Conservation (phyloP, 2,888 invertebrate species). For the Panzeria rudis region DNA sequence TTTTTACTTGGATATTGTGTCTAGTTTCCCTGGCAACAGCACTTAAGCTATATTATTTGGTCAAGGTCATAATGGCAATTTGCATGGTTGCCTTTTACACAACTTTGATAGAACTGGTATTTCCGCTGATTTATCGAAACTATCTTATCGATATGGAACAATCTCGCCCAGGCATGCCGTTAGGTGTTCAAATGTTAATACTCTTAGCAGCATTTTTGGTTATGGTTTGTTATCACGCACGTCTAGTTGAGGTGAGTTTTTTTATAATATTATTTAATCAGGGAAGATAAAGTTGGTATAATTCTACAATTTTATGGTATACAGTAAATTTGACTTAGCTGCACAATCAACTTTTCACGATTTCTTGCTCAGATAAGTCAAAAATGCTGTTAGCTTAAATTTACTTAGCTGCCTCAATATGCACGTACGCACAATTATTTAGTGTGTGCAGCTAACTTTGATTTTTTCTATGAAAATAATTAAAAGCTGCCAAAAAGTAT, state of each 20-base stretch:
- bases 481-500: too few relatives aligned
- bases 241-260: slow-evolving; percentile 90
- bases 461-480: too few relatives aligned
- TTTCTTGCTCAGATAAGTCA: too few relatives aligned
- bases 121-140: slow-evolving; percentile 84
- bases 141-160: slow-evolving; percentile 77
- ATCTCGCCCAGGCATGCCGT: slow-evolving; percentile 86
- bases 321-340: too few relatives aligned
- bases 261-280: too few relatives aligned
- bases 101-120: slow-evolving; percentile 87
- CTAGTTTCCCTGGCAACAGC: slow-evolving; percentile 96
- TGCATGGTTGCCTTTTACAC: slow-evolving; percentile 91
- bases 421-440: too few relatives aligned
- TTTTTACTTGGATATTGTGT: slow-evolving; percentile 96
- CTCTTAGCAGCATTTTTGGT: slow-evolving; percentile 91
- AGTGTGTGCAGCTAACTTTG: too few relatives aligned
- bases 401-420: too few relatives aligned
- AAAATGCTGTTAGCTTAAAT: too few relatives aligned
- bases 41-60: slow-evolving; percentile 93
- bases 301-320: too few relatives aligned
- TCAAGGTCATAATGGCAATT: slow-evolving; percentile 91
- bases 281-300: too few relatives aligned
- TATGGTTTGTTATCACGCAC: slow-evolving; percentile 95
- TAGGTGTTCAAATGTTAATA: slow-evolving; percentile 92
- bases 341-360: too few relatives aligned